Evolutionary conservation across 2,113 vertebrate genomes (phyloP).

Genomic region (Jacana jacana): DNA sequence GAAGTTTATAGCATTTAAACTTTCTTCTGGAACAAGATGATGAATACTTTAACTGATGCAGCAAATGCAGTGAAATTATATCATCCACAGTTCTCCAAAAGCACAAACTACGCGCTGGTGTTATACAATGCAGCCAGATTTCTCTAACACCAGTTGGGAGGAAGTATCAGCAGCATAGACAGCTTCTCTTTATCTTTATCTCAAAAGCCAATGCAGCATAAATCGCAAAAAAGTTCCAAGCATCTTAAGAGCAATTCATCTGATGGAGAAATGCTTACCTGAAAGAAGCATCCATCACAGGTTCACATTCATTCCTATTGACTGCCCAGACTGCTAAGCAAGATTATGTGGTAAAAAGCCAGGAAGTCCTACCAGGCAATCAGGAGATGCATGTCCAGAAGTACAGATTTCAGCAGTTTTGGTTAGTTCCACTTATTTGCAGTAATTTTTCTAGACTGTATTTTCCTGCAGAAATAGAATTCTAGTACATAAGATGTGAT

Average conservation of each 20-base stretch:
- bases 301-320: neutral
- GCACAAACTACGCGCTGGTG: conserved; percentile 4
- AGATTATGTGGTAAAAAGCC: conserved; percentile 42
- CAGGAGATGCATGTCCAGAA: neutral
- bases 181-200: conserved; percentile 1
- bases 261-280: conserved; percentile 30
- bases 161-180: conserved; percentile 3
- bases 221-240: neutral
- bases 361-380: neutral
- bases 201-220: conserved; percentile 39
- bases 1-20: neutral
- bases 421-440: neutral
- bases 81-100: conserved; percentile 11
- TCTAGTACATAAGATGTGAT: neutral
- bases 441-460: neutral
- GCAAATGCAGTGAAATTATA: conserved; percentile 34
- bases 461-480: neutral
- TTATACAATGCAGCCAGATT: conserved; percentile 27
- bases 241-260: conserved; percentile 7
- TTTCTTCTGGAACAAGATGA: neutral
- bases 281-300: neutral
- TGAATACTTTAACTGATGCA: conserved; percentile 6
- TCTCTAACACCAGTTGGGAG: conserved; percentile 24
- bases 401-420: neutral
- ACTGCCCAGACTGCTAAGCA: neutral